Evolutionary conservation across 1,140 invertebrate genomes (phyloP).

Genomic region (Telenomus remus): DNA sequence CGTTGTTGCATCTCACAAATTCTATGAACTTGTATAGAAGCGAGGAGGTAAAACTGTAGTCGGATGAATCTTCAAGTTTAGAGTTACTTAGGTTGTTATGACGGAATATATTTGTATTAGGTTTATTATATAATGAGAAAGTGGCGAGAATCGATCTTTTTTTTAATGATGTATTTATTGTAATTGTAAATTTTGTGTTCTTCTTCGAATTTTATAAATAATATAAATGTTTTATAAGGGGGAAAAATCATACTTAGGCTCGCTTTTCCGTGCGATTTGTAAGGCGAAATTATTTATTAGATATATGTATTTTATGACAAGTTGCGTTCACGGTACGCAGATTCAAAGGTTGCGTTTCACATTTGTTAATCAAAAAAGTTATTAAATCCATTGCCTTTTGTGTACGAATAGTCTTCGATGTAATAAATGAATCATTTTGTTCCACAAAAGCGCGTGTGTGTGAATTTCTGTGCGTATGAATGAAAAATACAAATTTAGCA

Average conservation of each 20-base stretch:
- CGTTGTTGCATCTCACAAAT: conserved; percentile 42
- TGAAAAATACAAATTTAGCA: too few relatives aligned
- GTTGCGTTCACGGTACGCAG: conserved; percentile 3
- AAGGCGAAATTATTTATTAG: conserved; percentile 37
- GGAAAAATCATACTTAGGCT: conserved; percentile 11
- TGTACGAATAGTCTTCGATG: too few relatives aligned
- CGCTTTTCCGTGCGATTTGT: conserved; percentile 28
- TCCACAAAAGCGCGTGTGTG: not conserved
- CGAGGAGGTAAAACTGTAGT: conserved; percentile 10
- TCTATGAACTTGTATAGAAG: conserved; percentile 7
- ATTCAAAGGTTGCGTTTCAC: conserved; percentile 38
- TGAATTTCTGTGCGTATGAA: not conserved
- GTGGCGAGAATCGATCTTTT: conserved; percentile 21
- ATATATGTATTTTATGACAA: conserved; percentile 7
- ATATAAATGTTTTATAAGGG: conserved; percentile 31
- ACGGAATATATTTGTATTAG: conserved; percentile 20
- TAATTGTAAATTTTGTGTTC: conserved; percentile 29
- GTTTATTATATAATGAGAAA: conserved; percentile 16
- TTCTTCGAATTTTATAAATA: conserved; percentile 36
- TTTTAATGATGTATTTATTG: conserved; percentile 36
- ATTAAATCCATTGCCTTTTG: not conserved
- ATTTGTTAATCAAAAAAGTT: conserved; percentile 6
- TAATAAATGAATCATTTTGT: not conserved
- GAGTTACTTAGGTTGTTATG: conserved; percentile 27
- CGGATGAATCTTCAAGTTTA: conserved; percentile 17